These are phyloP conservation scores for Meiosimyza decipiens DNA, from an alignment of 2,888 invertebrate genomes.

Conservation along the genomic window DNA sequence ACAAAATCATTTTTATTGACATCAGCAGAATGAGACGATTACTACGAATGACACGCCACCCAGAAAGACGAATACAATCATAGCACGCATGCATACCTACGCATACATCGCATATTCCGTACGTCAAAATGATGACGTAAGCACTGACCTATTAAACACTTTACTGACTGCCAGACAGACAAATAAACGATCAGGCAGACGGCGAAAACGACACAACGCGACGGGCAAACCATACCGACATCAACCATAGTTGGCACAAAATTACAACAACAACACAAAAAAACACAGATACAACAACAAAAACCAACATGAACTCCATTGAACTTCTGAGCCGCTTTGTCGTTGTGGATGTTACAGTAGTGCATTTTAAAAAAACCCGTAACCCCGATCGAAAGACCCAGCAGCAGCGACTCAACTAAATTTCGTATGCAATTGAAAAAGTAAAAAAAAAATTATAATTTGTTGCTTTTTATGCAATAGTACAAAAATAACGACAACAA, in stretches of 20 bases:
- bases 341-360: slow-evolving; percentile 9
- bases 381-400: neutral
- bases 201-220: slow-evolving; percentile 5
- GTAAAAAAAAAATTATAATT: no score
- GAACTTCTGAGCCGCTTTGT: slow-evolving; percentile 23
- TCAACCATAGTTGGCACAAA: neutral
- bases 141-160: slow-evolving; percentile 42
- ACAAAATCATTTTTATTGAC: slow-evolving; percentile 29
- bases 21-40: slow-evolving; percentile 15
- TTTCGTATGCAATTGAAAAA: no score
- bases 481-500: no score
- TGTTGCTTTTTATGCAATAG: no score
- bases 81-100: neutral
- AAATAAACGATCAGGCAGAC: neutral
- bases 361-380: slow-evolving; percentile 4
- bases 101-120: neutral
- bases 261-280: slow-evolving; percentile 14
- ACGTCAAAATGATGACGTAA: slow-evolving; percentile 39
- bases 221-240: neutral
- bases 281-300: slow-evolving; percentile 3
- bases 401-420: neutral
- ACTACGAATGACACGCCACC: slow-evolving; percentile 8
- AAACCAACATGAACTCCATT: slow-evolving; percentile 26
- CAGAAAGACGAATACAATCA: slow-evolving; percentile 12
- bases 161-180: slow-evolving; percentile 14